Evolutionary conservation across 2,797 vertebrate genomes (phyloP), one percentile per base, ranked within the genome.

Genomic region (Furcifer pardalis): DNA sequence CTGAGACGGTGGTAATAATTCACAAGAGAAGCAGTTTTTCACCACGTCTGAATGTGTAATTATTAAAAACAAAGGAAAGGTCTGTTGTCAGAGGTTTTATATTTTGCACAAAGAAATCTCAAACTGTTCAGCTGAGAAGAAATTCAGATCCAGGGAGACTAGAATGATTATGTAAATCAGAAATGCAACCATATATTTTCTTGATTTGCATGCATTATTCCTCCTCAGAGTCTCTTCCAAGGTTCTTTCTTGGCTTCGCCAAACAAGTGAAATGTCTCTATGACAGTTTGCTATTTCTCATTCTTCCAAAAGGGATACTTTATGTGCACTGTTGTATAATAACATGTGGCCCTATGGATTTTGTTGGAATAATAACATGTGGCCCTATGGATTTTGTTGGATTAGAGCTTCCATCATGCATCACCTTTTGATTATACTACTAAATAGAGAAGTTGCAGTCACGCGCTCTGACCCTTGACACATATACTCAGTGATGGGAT

Each of bases 11-110:
- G 73, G 52, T 40, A 87, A 87, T 84, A 82, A 88, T 72, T 84
- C 77, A 77, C 49, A 87, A 81, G 4, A 83, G 37, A 30, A 89
- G 59, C 83, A 7, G 49, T 3, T 79, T 84, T 83, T 62, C 85
- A 1, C 0, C 25, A 71, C 32, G 12, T 2, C 10, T 35, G 4
- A 81, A 86, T 15, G 56, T 77, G 27, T 84, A 83, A 74, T 40
- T 89, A 83, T 46, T 27, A 52, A 87, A 84, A 73, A 85, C 2
- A 75, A 87, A 68, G 83, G 81, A 88, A 69, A 59, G 9, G 15
- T 69, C n/a, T 86, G 56, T 65, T 25, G 42, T 23, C 63, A 49
- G 27, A 77, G 63, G n/a, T 68, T 77, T 66, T 66, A 46, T n/a
- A 76, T 68, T 52, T 68, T 76, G 25, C 32, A 35, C 44, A 63